Base-by-base conservation (phyloP, 2,113 vertebrate genomes). In the Drymodes brunneopygia region DNA sequence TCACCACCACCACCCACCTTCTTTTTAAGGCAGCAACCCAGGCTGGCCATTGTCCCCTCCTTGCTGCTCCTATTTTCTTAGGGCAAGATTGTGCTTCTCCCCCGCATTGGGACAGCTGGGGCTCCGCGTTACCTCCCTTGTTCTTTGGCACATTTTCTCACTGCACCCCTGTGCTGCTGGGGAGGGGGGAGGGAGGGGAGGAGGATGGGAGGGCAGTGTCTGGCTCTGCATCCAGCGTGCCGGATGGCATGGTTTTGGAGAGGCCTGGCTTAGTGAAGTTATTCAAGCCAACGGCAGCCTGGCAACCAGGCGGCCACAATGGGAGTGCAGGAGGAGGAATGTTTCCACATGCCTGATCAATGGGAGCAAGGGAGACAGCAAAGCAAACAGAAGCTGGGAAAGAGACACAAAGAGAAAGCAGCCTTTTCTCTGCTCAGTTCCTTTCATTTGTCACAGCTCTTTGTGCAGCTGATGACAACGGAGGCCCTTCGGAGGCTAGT, bases 301-400 rank as follows among this genome's bases (percentile, higher is more conserved):
- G 98, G 98, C 98, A 98, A 98, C 98, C 95, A 33, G 93, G 97
- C 88, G 8, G 96, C 96, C 96, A 98, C 98, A 98, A 98, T 98
- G 98, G 98, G 97, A 97, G 97, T 94, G 92, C 97, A 96, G 98
- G 97, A 98, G 98, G 97, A 97, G 98, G 98, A 98, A 98, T 98
- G 98, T 98, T 98, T 98, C 98, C 98, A 98, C 98, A 98, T 98
- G 98, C 98, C 98, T 98, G 98, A 98, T 98, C 98, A 98, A 98
- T 98, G 97, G 98, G 98, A 98, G 97, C 98, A 97, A 97, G 95
- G 91, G 98, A 98, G 98, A 98, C 98, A 96, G 97, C 97, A 97
- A 97, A 96, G 98, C 98, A 98, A 98, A 98, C 98, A 98, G 97
- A 98, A 98, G 98, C 98, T 94, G 98, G 98, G 98, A 98, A 98